Conservation (phyloP, 2,113 vertebrate species). For the Vidua macroura region DNA sequence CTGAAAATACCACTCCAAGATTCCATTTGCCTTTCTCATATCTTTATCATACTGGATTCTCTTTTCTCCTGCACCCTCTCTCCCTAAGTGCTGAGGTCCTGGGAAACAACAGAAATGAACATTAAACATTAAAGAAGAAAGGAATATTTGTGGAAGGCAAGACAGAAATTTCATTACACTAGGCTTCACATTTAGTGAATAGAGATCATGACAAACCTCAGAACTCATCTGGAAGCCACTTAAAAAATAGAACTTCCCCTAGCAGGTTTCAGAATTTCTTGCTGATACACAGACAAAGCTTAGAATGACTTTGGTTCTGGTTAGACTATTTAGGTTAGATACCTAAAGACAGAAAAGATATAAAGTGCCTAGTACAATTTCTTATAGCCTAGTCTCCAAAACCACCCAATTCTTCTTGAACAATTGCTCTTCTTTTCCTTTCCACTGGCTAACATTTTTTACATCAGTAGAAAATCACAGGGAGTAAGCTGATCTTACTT, state of each 20-base stretch:
- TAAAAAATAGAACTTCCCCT: background rate
- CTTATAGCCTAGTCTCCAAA: background rate
- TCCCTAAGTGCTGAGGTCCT: background rate
- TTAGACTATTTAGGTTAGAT: background rate
- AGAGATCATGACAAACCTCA: background rate
- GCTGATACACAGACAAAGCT: background rate
- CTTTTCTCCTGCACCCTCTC: background rate
- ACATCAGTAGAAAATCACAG: background rate
- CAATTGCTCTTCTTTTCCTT: background rate
- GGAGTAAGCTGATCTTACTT: background rate
- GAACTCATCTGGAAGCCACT: background rate
- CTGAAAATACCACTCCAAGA: background rate
- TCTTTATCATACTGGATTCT: background rate
- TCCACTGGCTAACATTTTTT: background rate
- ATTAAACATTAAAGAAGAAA: background rate
- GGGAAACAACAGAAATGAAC: background rate
- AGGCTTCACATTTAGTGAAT: background rate
- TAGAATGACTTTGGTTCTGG: background rate
- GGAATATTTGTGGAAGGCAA: background rate
- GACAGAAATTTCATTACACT: background rate
- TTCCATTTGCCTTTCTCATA: background rate
- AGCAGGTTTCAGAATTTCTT: background rate
- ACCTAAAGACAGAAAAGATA: background rate
- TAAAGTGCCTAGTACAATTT: background rate
- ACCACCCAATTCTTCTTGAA: background rate